Conservation (phyloP, 2,888 invertebrate genomes). For the Limulus polyphemus region DNA sequence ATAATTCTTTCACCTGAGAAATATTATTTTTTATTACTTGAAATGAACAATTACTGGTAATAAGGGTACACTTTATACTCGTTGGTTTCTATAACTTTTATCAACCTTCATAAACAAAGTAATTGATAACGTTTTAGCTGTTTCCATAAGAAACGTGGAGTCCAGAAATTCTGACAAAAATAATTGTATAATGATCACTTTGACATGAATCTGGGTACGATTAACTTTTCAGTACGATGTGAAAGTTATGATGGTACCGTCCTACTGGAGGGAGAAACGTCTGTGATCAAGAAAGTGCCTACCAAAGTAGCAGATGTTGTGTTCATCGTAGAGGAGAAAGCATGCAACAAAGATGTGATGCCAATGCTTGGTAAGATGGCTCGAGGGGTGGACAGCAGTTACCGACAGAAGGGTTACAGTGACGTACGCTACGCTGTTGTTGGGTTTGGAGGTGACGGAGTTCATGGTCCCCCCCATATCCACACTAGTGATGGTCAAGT, state of each 20-base stretch:
- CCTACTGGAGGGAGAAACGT: conserved; percentile 41
- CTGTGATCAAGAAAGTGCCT: conserved; percentile 12
- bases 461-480: conserved; percentile 53
- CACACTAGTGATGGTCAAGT: conserved; percentile 57
- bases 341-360: conserved; percentile 41
- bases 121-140: too few relatives aligned
- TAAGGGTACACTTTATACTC: background rate
- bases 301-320: conserved; percentile 59
- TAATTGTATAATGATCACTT: too few relatives aligned
- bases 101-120: background rate
- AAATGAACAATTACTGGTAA: background rate
- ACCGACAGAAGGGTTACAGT: conserved; percentile 30
- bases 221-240: conserved; percentile 30
- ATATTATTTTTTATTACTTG: background rate
- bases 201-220: too few relatives aligned
- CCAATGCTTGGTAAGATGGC: conserved; percentile 15
- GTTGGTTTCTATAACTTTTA: background rate
- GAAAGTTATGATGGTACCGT: conserved; percentile 31
- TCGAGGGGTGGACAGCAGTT: conserved; percentile 24
- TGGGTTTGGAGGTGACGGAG: conserved; percentile 64
- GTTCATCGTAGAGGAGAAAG: conserved; percentile 55
- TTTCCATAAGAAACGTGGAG: too few relatives aligned
- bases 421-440: conserved; percentile 55
- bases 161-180: background rate
- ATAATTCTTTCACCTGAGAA: background rate